phyloP scores from a whole-genome alignment of 2,113 vertebrate genomes.

The Myiozetetes cayanensis region DNA sequence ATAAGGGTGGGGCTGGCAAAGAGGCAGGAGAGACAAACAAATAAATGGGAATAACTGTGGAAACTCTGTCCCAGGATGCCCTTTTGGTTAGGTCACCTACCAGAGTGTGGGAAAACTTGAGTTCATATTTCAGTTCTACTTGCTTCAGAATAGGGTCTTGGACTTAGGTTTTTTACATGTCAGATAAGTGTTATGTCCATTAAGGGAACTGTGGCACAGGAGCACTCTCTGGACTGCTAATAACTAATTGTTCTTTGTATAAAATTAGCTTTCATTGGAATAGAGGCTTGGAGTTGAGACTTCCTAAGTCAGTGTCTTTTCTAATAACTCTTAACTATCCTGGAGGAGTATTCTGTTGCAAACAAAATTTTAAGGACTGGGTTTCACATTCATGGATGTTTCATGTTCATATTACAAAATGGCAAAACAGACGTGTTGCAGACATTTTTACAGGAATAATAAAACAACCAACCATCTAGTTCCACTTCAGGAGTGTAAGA shows the following conservation, averaged over 20 bases:
- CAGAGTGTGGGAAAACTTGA: neutral
- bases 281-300: neutral
- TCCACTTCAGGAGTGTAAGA: neutral
- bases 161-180: neutral
- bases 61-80: neutral
- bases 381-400: neutral
- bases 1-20: neutral
- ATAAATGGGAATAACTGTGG: neutral
- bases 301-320: neutral
- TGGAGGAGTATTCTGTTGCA: neutral
- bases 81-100: neutral
- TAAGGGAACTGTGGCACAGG: neutral
- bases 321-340: neutral
- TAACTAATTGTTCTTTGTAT: neutral
- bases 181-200: neutral
- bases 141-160: neutral
- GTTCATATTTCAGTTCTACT: neutral
- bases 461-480: neutral
- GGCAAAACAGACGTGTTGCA: neutral
- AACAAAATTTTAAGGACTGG: neutral
- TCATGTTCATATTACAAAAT: neutral
- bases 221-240: neutral
- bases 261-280: neutral
- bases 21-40: neutral
- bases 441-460: neutral